A percentile compares a stretch with the other conserved stretches of the same genome.
Conservation (phyloP, 2,797 vertebrate species). For the Sebastes steindachneri region DNA sequence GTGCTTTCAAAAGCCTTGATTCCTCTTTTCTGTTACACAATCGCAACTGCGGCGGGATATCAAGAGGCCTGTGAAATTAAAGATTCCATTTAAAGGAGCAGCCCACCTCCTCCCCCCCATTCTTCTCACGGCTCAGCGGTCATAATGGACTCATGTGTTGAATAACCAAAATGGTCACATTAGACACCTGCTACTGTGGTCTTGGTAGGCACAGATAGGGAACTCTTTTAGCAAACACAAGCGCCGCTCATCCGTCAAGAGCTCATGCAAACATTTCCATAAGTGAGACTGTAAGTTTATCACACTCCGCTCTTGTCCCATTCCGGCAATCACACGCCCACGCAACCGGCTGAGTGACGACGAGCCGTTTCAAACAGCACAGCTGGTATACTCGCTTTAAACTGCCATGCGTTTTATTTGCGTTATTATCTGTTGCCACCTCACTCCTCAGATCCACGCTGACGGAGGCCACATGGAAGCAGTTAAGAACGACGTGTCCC, state of each 20-base stretch:
- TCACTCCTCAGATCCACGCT: constrained; percentile 71
- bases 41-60: constrained; percentile 73
- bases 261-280: constrained; percentile 77
- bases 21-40: constrained; percentile 83
- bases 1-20: constrained; percentile 85
- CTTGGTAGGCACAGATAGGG: constrained; percentile 64
- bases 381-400: constrained; percentile 70
- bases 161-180: constrained; percentile 84
- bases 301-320: constrained; percentile 54
- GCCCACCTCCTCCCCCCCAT: constrained; percentile 47
- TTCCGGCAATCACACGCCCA: constrained; percentile 65
- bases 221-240: constrained; percentile 75
- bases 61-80: constrained; percentile 84
- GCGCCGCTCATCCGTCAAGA: constrained; percentile 75
- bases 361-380: constrained; percentile 69
- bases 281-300: constrained; percentile 73
- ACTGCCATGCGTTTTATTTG: constrained; percentile 77
- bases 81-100: constrained; percentile 82
- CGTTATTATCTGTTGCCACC: constrained; percentile 81
- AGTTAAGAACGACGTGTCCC: constrained; percentile 73
- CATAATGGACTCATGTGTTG: constrained; percentile 85
- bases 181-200: constrained; percentile 85
- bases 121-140: constrained; percentile 82
- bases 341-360: constrained; percentile 72
- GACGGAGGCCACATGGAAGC: constrained; percentile 79